Conservation (phyloP, 2,888 invertebrate species). For the Notodonta dromedarius region DNA sequence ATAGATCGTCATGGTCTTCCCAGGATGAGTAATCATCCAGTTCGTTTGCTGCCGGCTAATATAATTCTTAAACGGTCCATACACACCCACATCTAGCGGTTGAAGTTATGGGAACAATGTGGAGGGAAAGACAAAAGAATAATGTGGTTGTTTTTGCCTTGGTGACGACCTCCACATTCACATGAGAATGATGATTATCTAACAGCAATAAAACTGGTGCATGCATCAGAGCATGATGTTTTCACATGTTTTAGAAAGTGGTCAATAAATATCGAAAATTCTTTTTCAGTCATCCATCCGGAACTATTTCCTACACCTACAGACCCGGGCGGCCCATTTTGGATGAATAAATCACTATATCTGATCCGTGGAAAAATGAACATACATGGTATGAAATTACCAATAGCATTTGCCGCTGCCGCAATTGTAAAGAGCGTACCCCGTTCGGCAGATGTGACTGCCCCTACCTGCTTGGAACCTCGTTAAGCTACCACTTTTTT, state of each 20-base stretch:
- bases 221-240: slow-evolving; percentile 2
- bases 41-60: background rate
- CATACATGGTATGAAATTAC: slow-evolving; percentile 16
- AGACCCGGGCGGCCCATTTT: slow-evolving; percentile 9
- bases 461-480: slow-evolving; percentile 36
- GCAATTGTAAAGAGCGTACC: slow-evolving; percentile 35
- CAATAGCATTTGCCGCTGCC: slow-evolving; percentile 34
- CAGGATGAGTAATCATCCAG: slow-evolving; percentile 24
- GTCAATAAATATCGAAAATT: slow-evolving; percentile 10
- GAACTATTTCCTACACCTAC: slow-evolving; percentile 10
- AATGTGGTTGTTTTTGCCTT: slow-evolving; percentile 18
- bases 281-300: slow-evolving; percentile 13
- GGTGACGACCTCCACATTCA: slow-evolving; percentile 14
- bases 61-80: slow-evolving; percentile 22
- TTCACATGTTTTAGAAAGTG: slow-evolving; percentile 12
- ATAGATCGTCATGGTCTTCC: slow-evolving; percentile 25
- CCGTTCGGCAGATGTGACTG: slow-evolving; percentile 33
- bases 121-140: slow-evolving; percentile 28
- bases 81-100: slow-evolving; percentile 22
- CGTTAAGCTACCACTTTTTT: slow-evolving; percentile 33
- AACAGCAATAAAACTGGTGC: slow-evolving; percentile 6
- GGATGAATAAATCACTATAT: slow-evolving; percentile 10
- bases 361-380: slow-evolving; percentile 12
- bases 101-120: slow-evolving; percentile 31
- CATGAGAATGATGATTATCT: slow-evolving; percentile 8